Conservation (phyloP, 2,797 vertebrate genomes). For the Gambusia yucatana region DNA sequence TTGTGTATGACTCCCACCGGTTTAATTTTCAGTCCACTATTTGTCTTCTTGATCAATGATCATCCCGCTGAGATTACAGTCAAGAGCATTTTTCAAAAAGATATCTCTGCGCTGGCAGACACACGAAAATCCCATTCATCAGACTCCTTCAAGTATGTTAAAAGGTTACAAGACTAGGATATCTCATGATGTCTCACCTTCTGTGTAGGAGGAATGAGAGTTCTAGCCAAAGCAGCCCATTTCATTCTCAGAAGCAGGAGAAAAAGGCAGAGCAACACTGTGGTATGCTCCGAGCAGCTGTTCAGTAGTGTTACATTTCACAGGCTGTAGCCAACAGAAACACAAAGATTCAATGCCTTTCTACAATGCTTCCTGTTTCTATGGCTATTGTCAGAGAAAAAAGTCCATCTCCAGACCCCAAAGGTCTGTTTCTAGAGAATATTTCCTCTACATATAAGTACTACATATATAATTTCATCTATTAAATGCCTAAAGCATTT, state of each 20-base stretch:
- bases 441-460: slow-evolving; percentile 7
- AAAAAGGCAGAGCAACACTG: slow-evolving; percentile 35
- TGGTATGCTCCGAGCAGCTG: slow-evolving; percentile 57
- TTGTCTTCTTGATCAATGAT: slow-evolving; percentile 67
- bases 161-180: slow-evolving; percentile 36
- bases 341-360: slow-evolving; percentile 55
- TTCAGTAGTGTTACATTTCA: slow-evolving; percentile 71
- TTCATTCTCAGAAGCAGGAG: slow-evolving; percentile 37
- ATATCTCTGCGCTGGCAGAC: slow-evolving; percentile 30
- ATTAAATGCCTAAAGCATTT: not conserved
- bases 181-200: slow-evolving; percentile 30
- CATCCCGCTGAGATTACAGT: slow-evolving; percentile 51
- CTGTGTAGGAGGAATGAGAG: slow-evolving; percentile 28
- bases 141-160: slow-evolving; percentile 32
- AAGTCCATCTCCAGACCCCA: slow-evolving; percentile 10
- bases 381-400: slow-evolving; percentile 26
- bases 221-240: slow-evolving; percentile 18
- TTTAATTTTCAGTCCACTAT: slow-evolving; percentile 52
- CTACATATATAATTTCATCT: not conserved
- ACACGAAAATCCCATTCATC: slow-evolving; percentile 29
- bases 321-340: slow-evolving; percentile 49
- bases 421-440: slow-evolving; percentile 5
- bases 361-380: slow-evolving; percentile 35
- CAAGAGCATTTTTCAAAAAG: slow-evolving; percentile 41
- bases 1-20: slow-evolving; percentile 37